Percentiles rank a stretch among this genome's conserved stretches.
Evolutionary conservation across 2,797 vertebrate species (phyloP).

Genomic region (Sebastolobus alascanus): DNA sequence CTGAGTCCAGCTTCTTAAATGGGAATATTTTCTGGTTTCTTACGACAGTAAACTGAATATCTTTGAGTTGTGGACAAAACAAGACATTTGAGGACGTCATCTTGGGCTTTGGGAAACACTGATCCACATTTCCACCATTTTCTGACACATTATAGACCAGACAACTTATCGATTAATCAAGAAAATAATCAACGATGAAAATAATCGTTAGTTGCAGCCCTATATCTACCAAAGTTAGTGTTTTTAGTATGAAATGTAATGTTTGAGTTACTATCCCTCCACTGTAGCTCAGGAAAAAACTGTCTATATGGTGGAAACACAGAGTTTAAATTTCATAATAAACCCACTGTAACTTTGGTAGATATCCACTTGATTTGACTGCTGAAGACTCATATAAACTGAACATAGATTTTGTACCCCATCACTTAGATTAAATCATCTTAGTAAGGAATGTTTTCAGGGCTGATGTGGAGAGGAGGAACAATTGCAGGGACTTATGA

Average conservation of each 20-base stretch:
- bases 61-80: too few species aligned
- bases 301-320: neutral
- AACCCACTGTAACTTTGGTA: neutral
- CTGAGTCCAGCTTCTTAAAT: too few species aligned
- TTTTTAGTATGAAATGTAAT: neutral
- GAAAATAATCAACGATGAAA: too few species aligned
- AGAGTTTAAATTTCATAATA: neutral
- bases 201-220: too few species aligned
- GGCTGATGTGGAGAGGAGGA: neutral
- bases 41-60: too few species aligned
- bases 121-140: accelerated
- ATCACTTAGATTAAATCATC: neutral
- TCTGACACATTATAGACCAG: too few species aligned
- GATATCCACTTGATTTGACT: neutral
- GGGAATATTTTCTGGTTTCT: too few species aligned
- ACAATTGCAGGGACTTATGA: neutral
- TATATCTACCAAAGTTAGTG: neutral
- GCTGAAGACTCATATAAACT: neutral
- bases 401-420: neutral
- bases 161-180: too few species aligned
- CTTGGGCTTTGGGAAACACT: too few species aligned
- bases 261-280: neutral
- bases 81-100: accelerated
- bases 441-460: neutral
- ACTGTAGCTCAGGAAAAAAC: neutral